Conservation (phyloP, 1,140 invertebrate species). For the Harpegnathos saltator region DNA sequence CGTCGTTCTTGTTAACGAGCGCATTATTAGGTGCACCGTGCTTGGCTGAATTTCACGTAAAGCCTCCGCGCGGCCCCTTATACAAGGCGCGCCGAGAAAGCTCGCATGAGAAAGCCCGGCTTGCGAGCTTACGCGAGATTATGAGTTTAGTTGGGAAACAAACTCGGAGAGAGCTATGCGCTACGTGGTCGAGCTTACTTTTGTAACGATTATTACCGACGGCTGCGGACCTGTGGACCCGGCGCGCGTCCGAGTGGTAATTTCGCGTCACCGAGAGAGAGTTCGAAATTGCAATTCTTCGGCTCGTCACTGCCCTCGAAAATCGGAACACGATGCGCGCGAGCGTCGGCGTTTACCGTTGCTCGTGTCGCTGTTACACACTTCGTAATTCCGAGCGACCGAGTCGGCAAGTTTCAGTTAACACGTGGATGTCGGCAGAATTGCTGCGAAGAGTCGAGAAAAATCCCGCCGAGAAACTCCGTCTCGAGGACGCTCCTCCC, state of each 20-base stretch:
- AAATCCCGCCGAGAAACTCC: no score
- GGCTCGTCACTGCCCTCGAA: no score
- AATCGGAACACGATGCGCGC: no score
- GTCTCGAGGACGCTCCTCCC: no score
- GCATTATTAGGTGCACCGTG: conserved; percentile 77
- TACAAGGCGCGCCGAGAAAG: conserved; percentile 70
- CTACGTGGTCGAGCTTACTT: conserved; percentile 74
- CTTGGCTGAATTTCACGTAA: conserved; percentile 79
- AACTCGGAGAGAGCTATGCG: conserved; percentile 72
- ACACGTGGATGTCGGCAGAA: no score
- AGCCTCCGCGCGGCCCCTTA: conserved; percentile 71
- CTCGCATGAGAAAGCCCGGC: conserved; percentile 84
- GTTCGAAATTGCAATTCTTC: no score
- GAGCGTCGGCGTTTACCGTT: no score
- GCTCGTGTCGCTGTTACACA: no score
- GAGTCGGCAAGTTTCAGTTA: no score
- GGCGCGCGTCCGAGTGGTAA: conserved; percentile 14
- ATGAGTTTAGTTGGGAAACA: conserved; percentile 84
- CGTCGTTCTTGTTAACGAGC: conserved; percentile 76
- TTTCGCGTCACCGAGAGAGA: no score
- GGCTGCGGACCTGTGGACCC: conserved; percentile 22
- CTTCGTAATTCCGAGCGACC: no score
- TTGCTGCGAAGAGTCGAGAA: no score
- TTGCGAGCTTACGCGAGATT: conserved; percentile 84
- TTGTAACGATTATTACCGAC: conserved; percentile 81